Percentiles rank a stretch among this genome's conserved stretches.
These are phyloP conservation scores for Ptilorrhoa leucosticta DNA, from an alignment of 2,113 vertebrate species.

Conservation along the genomic window DNA sequence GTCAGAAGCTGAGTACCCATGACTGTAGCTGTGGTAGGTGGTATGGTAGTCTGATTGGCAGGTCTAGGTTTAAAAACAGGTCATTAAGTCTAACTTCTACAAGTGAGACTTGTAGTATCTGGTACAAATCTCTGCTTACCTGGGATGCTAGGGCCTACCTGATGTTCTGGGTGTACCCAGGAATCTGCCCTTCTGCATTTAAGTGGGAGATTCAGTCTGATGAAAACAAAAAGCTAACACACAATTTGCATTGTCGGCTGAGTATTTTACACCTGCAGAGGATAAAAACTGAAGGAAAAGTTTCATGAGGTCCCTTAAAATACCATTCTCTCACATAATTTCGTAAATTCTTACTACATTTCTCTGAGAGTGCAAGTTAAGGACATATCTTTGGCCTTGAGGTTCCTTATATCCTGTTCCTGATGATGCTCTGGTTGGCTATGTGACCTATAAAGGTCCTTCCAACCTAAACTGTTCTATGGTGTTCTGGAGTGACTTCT, in stretches of 20 bases:
- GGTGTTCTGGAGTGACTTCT: background rate
- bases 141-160: background rate
- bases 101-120: background rate
- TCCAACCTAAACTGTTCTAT: background rate
- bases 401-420: background rate
- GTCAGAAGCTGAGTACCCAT: background rate
- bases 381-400: background rate
- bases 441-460: background rate
- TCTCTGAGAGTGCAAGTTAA: background rate
- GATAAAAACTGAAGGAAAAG: background rate
- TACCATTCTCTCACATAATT: background rate
- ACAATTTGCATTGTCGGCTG: background rate
- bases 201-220: background rate
- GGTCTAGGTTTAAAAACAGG: background rate
- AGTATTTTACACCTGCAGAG: background rate
- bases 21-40: background rate
- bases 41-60: rapidly evolving
- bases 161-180: background rate
- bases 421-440: background rate
- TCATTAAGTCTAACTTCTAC: background rate
- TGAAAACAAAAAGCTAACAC: background rate
- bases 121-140: background rate
- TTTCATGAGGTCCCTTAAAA: background rate
- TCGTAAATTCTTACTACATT: background rate
- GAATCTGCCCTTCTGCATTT: background rate